These are phyloP conservation scores for Andricus curvator DNA, from an alignment of 2,888 invertebrate genomes.

Conservation along the genomic window DNA sequence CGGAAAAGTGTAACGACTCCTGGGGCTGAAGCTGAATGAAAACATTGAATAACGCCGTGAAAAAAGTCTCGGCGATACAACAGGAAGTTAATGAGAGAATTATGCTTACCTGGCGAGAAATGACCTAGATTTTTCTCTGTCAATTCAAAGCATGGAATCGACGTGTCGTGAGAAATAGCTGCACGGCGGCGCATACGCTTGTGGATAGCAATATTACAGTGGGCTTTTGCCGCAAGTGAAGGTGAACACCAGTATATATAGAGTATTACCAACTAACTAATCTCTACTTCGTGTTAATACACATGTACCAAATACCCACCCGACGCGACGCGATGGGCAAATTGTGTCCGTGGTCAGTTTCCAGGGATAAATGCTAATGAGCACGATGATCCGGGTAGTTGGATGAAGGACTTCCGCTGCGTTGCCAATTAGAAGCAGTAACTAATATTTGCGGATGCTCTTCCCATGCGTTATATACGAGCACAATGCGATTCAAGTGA, in stretches of 20 bases:
- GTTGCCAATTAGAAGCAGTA: constrained; percentile 31
- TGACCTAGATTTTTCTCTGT: neutral
- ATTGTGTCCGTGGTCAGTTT: constrained; percentile 23
- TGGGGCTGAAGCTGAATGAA: constrained; percentile 5
- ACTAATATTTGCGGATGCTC: constrained; percentile 35
- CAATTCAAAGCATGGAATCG: neutral
- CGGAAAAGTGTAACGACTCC: constrained; percentile 15
- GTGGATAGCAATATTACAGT: neutral
- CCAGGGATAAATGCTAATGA: constrained; percentile 28
- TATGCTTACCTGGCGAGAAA: neutral
- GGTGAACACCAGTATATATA: neutral
- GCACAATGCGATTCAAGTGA: constrained; percentile 15
- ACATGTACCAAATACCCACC: neutral
- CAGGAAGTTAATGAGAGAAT: neutral
- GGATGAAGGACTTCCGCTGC: constrained; percentile 21
- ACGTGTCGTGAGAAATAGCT: neutral
- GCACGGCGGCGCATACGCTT: neutral
- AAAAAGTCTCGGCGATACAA: neutral
- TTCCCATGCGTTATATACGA: constrained; percentile 11
- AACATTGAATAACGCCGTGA: neutral
- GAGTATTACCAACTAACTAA: neutral
- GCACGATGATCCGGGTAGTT: constrained; percentile 9
- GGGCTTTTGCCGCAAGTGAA: neutral
- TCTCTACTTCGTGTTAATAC: constrained; percentile 27
- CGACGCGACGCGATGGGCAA: neutral